These are phyloP conservation scores for Petrophora chlorosata DNA, from an alignment of 2,888 invertebrate species.

Conservation along the genomic window DNA sequence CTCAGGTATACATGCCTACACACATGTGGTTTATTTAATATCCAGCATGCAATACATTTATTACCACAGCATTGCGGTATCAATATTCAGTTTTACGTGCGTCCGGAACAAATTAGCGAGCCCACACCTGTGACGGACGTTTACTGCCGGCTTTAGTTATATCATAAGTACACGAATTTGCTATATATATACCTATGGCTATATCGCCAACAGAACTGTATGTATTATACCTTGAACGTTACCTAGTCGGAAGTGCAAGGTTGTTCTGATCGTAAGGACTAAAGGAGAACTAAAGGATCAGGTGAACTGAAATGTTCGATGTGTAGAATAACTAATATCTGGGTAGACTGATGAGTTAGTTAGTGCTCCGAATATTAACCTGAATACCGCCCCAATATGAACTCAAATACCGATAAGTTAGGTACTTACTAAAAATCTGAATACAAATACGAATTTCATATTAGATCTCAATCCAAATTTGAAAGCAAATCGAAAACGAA, in stretches of 20 bases:
- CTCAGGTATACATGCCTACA: neutral
- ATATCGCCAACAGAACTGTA: neutral
- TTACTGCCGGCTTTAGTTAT: conserved; percentile 9
- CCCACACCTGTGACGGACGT: conserved; percentile 25
- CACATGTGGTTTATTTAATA: conserved; percentile 6
- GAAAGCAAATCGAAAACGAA: too few relatives aligned
- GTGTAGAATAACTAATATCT: too few relatives aligned
- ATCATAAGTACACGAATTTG: neutral
- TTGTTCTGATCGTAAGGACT: too few relatives aligned
- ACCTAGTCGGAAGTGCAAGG: neutral
- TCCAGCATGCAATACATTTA: conserved; percentile 7
- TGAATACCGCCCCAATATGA: too few relatives aligned
- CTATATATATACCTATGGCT: neutral
- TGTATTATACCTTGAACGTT: neutral
- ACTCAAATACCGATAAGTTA: too few relatives aligned
- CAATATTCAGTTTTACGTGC: conserved; percentile 23
- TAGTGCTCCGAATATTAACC: too few relatives aligned
- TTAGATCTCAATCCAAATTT: too few relatives aligned
- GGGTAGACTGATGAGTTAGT: too few relatives aligned
- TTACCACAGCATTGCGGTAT: conserved; percentile 10
- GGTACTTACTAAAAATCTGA: too few relatives aligned
- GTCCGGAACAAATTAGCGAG: conserved; percentile 19
- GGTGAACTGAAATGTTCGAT: too few relatives aligned
- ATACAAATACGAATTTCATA: too few relatives aligned
- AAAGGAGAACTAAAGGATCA: too few relatives aligned